A percentile compares a stretch with the other conserved stretches of the same genome.
phyloP scores from a whole-genome alignment of 2,113 vertebrate genomes.

The Onychostoma macrolepis region DNA sequence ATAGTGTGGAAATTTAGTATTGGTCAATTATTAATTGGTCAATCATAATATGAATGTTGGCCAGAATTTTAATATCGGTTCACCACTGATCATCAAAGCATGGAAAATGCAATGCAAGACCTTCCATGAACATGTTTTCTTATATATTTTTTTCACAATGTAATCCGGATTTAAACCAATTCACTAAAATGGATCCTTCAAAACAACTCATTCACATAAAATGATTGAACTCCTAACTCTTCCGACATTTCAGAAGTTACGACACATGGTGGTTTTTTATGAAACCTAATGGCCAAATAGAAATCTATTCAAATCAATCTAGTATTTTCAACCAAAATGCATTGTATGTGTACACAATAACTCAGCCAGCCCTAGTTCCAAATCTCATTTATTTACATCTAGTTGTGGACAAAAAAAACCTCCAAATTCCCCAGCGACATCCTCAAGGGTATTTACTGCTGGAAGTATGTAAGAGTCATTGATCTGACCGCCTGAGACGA shows the following conservation, averaged over 20 bases:
- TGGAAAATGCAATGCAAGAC: neutral
- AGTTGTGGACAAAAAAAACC: neutral
- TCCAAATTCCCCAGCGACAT: constrained; percentile 17
- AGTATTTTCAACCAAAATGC: neutral
- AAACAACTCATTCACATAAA: neutral
- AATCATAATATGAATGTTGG: neutral
- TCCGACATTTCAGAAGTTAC: neutral
- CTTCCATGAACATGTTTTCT: neutral
- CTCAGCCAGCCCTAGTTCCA: neutral
- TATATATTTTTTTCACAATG: neutral
- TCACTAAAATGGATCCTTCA: neutral
- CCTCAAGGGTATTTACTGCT: constrained; percentile 33
- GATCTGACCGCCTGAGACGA: constrained; percentile 45
- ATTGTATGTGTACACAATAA: neutral
- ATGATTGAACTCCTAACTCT: neutral
- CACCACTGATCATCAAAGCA: neutral
- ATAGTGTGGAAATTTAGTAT: neutral
- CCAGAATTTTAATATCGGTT: neutral
- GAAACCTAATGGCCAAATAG: neutral
- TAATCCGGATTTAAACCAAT: neutral
- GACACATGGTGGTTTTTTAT: neutral
- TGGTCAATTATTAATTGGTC: neutral
- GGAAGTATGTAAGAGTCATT: constrained; percentile 41
- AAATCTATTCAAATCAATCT: neutral
- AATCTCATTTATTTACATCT: constrained; percentile 11